Base-by-base conservation (phyloP, 37 sponge, comb jelly and placozoan species). In the Diacarnus erythraeanus region DNA sequence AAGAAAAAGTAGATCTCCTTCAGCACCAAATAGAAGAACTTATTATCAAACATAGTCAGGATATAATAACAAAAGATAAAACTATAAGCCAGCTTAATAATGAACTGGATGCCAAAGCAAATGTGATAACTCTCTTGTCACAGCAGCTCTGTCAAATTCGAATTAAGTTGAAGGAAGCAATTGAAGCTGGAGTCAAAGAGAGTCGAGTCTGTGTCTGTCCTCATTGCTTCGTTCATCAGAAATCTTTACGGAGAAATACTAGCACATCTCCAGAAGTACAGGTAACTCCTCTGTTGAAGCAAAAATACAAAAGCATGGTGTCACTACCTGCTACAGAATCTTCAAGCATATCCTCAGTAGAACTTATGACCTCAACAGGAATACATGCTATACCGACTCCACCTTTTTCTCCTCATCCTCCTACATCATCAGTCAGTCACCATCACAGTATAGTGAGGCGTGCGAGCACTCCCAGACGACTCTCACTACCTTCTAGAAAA, bases 91-190 rank as follows among this genome's bases (percentile, higher is more conserved):
- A 26, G 18, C 74, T 80, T 21, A 27, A 76, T 18, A 22, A 8
- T 40, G 85, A 91, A 30, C 42, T 91, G 29, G 88, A 91, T n/a
- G 34, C 17, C 3, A 82, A 83, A 41, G 38, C 88, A 0, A 78
- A 26, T 35, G 22, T 83, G 20, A 80, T 87, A 21, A 84, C 85
- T 54, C 23, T 47, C 21, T 77, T 91, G 9, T 80, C 80, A 3
- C 68, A 75, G 71, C 72, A 91, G 56, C 80, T 87, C 30, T 82
- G 83, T 51, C 77, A 79, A n/a, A n/a, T 70, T 38, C 68, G 57
- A 4, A 31, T 43, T 17, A 38, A 42, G 36, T 42, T 80, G 23
- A 69, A 71, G 37, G 37, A 69, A 26, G 69, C 25, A 27, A 9
- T 78, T 31, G 78, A 89, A 65, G 64, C 60, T 30, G 30, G 63